Evolutionary conservation across 2,797 vertebrate genomes (phyloP), one percentile per base, ranked within the genome.

Genomic region (Silurus aristotelis): DNA sequence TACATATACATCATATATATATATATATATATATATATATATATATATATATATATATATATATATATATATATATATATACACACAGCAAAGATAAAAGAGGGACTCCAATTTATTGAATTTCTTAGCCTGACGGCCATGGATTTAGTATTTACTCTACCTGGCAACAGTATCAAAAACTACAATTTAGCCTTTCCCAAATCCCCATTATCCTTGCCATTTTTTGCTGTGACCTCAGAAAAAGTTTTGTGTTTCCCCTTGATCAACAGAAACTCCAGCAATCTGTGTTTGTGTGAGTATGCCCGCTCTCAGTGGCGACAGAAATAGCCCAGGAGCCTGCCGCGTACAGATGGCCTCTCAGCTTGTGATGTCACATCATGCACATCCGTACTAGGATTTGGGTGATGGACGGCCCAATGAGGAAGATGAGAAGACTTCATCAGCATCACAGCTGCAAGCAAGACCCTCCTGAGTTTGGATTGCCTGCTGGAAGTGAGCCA

Each of bases 281-380:
- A 80, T 83, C 90, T 87, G 89, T 92, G 92, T 92, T 91, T 83
- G 67, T 73, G 83, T 60, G 86, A 76, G 82, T 77, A 72, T 56
- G 76, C 27, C 76, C 17, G 58, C 81, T 92, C 92, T 78, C 67
- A 88, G 88, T 76, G 25, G 88, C 9, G 94, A 95, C 95, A 94
- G 91, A 95, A 96, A 95, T 95, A 96, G 93, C 92, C 92, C 91
- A 89, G 72, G 92, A 93, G 92, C 94, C 94, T 92, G 94, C 91
- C 86, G 91, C 19, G 93, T 93, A 90, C 95, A 96, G 95, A 95
- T 96, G 95, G 95, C 94, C 93, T 94, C 95, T 95, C 95, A 95
- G 95, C 95, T 95, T 95, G 95, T 94, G 93, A 94, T 93, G 93
- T 96, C 95, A 95, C 94, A 94, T 94, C 81, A 76, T 92, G 93